These are phyloP conservation scores for Papilio aristodemus DNA, from an alignment of 1,140 invertebrate genomes.

Conservation along the genomic window DNA sequence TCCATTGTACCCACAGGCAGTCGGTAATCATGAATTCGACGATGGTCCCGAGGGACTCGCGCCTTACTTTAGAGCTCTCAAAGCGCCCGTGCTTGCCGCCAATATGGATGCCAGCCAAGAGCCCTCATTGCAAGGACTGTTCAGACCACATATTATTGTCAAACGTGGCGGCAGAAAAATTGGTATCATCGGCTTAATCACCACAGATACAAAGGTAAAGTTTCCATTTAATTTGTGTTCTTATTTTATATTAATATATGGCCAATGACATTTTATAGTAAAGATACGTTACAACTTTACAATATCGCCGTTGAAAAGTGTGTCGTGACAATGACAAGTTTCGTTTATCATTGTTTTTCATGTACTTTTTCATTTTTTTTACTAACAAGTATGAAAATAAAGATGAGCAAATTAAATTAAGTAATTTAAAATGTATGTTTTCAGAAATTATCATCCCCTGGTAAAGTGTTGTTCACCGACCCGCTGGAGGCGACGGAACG, in stretches of 20 bases:
- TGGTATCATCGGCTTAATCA: constrained; percentile 91
- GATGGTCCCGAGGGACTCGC: constrained; percentile 86
- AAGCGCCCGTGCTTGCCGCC: constrained; percentile 85
- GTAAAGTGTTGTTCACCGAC: constrained; percentile 83
- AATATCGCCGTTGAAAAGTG: no score
- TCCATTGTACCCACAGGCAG: constrained; percentile 80
- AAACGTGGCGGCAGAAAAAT: constrained; percentile 85
- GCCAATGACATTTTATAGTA: no score
- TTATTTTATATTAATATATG: no score
- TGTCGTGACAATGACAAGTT: no score
- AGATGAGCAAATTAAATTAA: no score
- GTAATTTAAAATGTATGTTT: constrained; percentile 36
- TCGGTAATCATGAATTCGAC: constrained; percentile 96
- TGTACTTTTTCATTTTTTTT: no score
- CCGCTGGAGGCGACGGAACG: constrained; percentile 83
- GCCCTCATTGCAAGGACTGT: constrained; percentile 83
- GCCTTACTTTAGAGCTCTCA: constrained; percentile 85
- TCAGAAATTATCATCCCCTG: constrained; percentile 63
- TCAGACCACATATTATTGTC: constrained; percentile 82
- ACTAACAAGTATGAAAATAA: no score
- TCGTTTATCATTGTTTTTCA: no score
- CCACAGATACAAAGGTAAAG: constrained; percentile 71
- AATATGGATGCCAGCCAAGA: constrained; percentile 88
- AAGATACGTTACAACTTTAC: no score
- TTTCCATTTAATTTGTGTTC: constrained; percentile 6